Conservation (phyloP, 2,888 invertebrate species). For the Ophioninae sp. region DNA sequence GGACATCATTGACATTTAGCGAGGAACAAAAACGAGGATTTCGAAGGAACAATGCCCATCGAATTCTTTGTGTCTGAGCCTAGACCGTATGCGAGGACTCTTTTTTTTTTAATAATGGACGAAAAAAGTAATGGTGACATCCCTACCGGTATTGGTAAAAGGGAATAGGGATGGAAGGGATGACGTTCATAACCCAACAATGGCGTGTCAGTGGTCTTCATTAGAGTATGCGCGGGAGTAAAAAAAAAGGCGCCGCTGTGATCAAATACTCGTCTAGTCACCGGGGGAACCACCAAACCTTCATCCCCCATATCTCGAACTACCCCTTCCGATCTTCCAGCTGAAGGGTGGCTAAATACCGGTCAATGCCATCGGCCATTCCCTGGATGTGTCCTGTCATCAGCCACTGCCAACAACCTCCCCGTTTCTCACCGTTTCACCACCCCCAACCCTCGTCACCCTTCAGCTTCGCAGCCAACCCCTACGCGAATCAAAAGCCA, state of each 20-base stretch:
- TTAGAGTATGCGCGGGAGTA: slow-evolving; percentile 68
- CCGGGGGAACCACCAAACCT: slow-evolving; percentile 57
- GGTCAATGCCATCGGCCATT: slow-evolving; percentile 29
- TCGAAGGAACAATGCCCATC: slow-evolving; percentile 78
- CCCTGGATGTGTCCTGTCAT: slow-evolving; percentile 28
- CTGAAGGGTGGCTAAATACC: slow-evolving; percentile 42
- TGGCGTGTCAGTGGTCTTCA: slow-evolving; percentile 73
- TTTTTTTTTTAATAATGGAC: slow-evolving; percentile 78
- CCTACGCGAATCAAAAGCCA: slow-evolving; percentile 38
- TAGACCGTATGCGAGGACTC: slow-evolving; percentile 64
- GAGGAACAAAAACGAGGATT: slow-evolving; percentile 74
- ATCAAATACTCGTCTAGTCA: slow-evolving; percentile 68
- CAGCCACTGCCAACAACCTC: slow-evolving; percentile 41
- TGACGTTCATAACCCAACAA: slow-evolving; percentile 70
- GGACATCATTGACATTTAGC: slow-evolving; percentile 78
- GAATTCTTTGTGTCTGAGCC: slow-evolving; percentile 78
- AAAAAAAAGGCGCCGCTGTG: slow-evolving; percentile 56
- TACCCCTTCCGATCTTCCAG: slow-evolving; percentile 31
- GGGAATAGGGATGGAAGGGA: slow-evolving; percentile 21
- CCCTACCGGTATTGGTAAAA: slow-evolving; percentile 50
- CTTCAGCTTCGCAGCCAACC: background rate
- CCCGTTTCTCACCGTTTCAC: slow-evolving; percentile 11
- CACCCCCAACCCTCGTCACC: background rate
- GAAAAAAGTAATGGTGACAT: slow-evolving; percentile 79
- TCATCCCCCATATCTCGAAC: slow-evolving; percentile 4